phyloP scores from a whole-genome alignment of 2,797 vertebrate species.

The Sparus aurata region DNA sequence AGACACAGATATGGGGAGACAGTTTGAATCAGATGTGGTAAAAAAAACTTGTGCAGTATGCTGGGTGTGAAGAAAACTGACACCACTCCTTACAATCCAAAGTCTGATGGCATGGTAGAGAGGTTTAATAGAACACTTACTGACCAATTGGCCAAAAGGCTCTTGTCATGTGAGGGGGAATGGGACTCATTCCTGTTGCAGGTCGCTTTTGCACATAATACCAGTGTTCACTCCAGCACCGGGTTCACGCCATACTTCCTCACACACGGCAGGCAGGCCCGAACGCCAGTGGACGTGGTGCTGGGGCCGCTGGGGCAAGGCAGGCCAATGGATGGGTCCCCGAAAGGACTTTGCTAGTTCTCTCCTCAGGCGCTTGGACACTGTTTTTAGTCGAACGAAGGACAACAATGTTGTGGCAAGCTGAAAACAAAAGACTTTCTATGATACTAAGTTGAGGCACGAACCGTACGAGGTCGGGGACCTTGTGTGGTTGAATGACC shows the following conservation, averaged over 20 bases:
- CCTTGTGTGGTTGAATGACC: not conserved
- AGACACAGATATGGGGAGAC: not conserved
- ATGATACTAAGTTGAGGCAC: not conserved
- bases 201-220: not conserved
- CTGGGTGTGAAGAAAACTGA: not conserved
- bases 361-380: not conserved
- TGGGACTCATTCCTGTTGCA: not conserved
- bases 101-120: not conserved
- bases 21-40: not conserved
- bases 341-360: not conserved
- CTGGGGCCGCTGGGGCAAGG: not conserved
- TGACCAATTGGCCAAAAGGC: not conserved
- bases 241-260: not conserved
- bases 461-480: not conserved
- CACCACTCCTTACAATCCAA: not conserved
- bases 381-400: not conserved
- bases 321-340: too few relatives aligned
- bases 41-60: not conserved
- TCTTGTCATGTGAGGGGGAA: not conserved
- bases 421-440: not conserved
- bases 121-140: not conserved
- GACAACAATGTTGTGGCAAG: not conserved
- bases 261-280: not conserved
- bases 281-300: not conserved
- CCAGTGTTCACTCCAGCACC: not conserved